Evolutionary conservation across 2,888 invertebrate genomes (phyloP).

Genomic region (Conops quadrifasciatus): DNA sequence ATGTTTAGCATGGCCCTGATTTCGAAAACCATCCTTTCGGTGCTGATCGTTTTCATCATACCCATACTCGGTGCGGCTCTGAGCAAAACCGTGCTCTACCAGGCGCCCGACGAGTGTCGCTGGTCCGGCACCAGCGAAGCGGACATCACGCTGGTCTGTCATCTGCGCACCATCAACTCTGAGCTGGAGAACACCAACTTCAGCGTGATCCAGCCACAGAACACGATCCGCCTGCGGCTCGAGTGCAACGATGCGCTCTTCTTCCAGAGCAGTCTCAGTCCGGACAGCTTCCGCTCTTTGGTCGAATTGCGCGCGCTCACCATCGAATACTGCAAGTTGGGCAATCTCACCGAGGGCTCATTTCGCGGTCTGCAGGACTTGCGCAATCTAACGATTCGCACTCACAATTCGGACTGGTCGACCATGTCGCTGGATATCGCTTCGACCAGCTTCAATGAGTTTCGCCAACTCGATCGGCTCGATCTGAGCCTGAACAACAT

Average conservation of each 20-base stretch:
- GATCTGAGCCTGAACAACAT: conserved; percentile 89
- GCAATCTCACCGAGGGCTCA: conserved; percentile 82
- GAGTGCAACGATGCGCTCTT: conserved; percentile 83
- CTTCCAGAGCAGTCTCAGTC: conserved; percentile 81
- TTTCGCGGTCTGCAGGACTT: conserved; percentile 83
- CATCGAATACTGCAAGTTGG: conserved; percentile 87
- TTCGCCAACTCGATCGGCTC: conserved; percentile 81
- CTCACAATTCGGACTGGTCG: conserved; percentile 86
- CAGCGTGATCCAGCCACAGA: conserved; percentile 85
- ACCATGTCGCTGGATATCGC: conserved; percentile 86
- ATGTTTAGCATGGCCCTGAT: conserved; percentile 52
- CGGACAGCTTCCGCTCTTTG: conserved; percentile 82
- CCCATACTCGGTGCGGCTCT: conserved; percentile 63
- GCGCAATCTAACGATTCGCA: conserved; percentile 84
- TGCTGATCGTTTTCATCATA: conserved; percentile 60
- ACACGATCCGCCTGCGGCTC: conserved; percentile 80
- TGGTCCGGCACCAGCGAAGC: conserved; percentile 63
- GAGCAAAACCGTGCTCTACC: conserved; percentile 69
- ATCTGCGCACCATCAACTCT: conserved; percentile 84
- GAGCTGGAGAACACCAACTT: conserved; percentile 89
- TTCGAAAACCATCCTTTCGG: conserved; percentile 57
- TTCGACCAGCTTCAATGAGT: conserved; percentile 79
- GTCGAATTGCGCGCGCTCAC: conserved; percentile 81
- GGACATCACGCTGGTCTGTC: conserved; percentile 80
- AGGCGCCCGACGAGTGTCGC: conserved; percentile 84